These are phyloP conservation scores for Helicoverpa zea DNA, from an alignment of 1,140 invertebrate species.

Conservation along the genomic window DNA sequence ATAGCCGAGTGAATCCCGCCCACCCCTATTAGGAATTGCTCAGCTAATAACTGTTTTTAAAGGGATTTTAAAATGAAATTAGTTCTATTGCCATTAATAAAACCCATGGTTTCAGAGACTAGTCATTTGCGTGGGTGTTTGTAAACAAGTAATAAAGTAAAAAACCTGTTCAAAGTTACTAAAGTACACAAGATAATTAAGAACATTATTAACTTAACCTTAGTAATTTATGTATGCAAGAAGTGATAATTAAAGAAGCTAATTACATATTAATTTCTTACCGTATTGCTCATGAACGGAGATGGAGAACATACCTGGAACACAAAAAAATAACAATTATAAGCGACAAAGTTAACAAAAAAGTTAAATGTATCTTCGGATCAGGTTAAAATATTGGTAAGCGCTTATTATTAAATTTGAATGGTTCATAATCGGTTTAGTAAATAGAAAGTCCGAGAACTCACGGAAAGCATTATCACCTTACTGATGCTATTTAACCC, in stretches of 20 bases:
- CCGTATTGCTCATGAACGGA: slow-evolving; percentile 25
- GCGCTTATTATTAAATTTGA: not conserved
- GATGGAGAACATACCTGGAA: slow-evolving; percentile 50
- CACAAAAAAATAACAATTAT: not conserved
- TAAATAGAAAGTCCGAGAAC: not conserved
- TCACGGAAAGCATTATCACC: not conserved
- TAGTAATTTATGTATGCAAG: not conserved
- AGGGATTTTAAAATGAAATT: slow-evolving; percentile 59
- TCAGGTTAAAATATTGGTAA: not conserved
- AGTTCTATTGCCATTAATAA: slow-evolving; percentile 44
- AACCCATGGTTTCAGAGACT: not conserved
- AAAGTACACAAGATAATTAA: not conserved
- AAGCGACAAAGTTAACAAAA: slow-evolving; percentile 1
- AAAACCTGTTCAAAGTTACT: not conserved
- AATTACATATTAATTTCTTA: slow-evolving; percentile 11
- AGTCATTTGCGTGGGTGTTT: slow-evolving; percentile 7
- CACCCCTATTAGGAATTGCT: slow-evolving; percentile 66
- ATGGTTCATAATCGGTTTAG: not conserved
- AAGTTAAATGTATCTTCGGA: not conserved
- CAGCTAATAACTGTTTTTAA: slow-evolving; percentile 67
- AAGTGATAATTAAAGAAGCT: not conserved
- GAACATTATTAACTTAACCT: slow-evolving; percentile 16
- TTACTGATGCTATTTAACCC: slow-evolving; percentile 32
- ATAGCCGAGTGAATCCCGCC: slow-evolving; percentile 56
- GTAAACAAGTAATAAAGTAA: not conserved